A percentile compares a stretch with the other conserved stretches of the same genome.
phyloP scores from a whole-genome alignment of 2,797 vertebrate species.

The Centroberyx gerrardi region DNA sequence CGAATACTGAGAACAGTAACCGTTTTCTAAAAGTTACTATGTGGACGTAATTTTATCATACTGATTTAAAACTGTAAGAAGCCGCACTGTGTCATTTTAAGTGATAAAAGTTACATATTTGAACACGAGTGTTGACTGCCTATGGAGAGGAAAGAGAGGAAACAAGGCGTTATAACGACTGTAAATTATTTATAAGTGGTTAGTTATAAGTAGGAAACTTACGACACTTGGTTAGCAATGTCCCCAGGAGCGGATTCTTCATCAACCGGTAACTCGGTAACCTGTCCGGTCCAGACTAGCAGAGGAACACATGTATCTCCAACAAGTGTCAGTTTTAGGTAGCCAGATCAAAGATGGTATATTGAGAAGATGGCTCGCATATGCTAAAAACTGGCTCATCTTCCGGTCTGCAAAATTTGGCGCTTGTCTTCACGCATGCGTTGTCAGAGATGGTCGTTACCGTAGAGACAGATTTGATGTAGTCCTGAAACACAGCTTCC shows the following conservation, averaged over 20 bases:
- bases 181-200: background rate
- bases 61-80: background rate
- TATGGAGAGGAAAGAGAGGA: background rate
- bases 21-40: background rate
- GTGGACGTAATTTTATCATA: background rate
- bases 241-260: slow-evolving; percentile 1
- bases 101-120: no score
- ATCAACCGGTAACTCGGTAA: slow-evolving; percentile 17
- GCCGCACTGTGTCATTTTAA: no score
- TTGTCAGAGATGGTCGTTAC: background rate
- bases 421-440: background rate
- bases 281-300: background rate
- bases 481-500: no score
- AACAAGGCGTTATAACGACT: background rate
- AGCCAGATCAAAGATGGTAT: background rate
- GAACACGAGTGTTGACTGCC: background rate
- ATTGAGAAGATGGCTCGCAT: background rate
- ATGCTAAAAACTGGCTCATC: background rate
- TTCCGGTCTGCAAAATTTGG: slow-evolving; percentile 16
- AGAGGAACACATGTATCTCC: slow-evolving; percentile 42
- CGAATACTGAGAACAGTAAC: background rate
- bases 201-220: background rate
- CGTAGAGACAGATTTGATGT: no score
- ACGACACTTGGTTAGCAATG: slow-evolving; percentile 2
- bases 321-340: slow-evolving; percentile 56